Base-by-base conservation (phyloP, 2,888 invertebrate species). In the Nephrocerus scutellatus region DNA sequence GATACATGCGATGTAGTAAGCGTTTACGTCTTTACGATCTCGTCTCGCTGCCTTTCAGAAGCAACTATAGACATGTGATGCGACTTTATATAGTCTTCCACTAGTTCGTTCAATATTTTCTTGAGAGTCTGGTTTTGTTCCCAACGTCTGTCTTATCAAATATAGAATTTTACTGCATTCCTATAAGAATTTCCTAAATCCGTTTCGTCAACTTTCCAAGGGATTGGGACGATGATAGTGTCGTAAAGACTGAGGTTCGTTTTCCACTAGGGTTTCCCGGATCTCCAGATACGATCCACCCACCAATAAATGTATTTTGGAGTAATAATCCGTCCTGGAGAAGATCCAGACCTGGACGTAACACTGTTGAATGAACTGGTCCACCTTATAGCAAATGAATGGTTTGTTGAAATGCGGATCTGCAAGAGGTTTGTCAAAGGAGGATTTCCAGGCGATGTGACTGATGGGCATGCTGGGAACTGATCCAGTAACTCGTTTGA, bases 181-280 rank as follows among this genome's bases (percentile, higher is more conserved):
- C n/a, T 22, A 22, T 22, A 8, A 8, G 22, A 22, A 8, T 22
- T 8, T 10, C 22, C 22, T 22, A 22, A 22, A 8, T 8, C 22
- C 10, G 22, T 7, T 22, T 7, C 22, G 22, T 22, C 22, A 22
- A 22, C 22, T 22, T 22, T 22, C 10, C 22, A 22, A 8, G 22
- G 10, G 7, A 22, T 22, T 22, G 22, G 22, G 22, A 22, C 10
- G 22, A 22, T 22, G 12, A 2, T 13, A 30, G 14, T 30, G 30
- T 30, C 3, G 16, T 30, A 9, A 16, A 30, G 16, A 30, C 30
- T 30, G 30, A 30, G 30, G 21, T 30, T 30, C 18, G 30, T 16
- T 30, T 30, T 30, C 16, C 30, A 30, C 15, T 16, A n/a, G 16
- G 16, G 30, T 18, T 30, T 30, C 16, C 30, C 16, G 30, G 30